These are phyloP conservation scores for Hapalemur alaotrensis DNA, from an alignment of 2,797 vertebrate genomes.

Conservation along the genomic window DNA sequence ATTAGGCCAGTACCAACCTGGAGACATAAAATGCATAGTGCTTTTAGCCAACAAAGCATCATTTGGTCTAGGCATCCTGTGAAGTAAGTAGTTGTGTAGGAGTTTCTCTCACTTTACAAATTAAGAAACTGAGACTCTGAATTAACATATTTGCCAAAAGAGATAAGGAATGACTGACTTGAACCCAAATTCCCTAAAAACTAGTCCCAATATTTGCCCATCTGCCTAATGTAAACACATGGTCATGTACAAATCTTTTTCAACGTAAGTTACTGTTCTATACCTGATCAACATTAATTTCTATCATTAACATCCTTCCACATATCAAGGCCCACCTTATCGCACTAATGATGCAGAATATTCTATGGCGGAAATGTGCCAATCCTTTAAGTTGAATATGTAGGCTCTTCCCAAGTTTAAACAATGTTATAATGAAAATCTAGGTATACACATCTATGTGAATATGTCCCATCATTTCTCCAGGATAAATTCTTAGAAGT, in stretches of 20 bases:
- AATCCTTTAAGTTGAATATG: neutral
- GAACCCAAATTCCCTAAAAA: neutral
- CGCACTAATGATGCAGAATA: neutral
- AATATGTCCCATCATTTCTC: neutral
- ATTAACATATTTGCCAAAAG: conserved; percentile 1
- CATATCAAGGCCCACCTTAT: neutral
- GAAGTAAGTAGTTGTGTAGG: neutral
- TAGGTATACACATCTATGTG: neutral
- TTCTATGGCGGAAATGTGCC: neutral
- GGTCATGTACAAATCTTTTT: neutral
- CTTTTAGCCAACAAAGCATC: neutral
- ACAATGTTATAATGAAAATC: neutral
- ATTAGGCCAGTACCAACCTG: neutral
- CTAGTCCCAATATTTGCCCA: neutral
- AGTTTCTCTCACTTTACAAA: conserved; percentile 1
- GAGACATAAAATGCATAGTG: neutral
- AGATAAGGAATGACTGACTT: neutral
- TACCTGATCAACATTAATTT: neutral
- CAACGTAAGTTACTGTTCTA: neutral
- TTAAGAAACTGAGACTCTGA: neutral
- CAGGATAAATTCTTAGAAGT: conserved; percentile 26
- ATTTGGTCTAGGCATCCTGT: neutral
- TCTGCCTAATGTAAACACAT: neutral
- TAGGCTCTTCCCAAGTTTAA: neutral
- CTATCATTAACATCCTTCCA: conserved; percentile 8